phyloP scores from a whole-genome alignment of 2,888 invertebrate genomes.

The Xestoiulus laeticollis region DNA sequence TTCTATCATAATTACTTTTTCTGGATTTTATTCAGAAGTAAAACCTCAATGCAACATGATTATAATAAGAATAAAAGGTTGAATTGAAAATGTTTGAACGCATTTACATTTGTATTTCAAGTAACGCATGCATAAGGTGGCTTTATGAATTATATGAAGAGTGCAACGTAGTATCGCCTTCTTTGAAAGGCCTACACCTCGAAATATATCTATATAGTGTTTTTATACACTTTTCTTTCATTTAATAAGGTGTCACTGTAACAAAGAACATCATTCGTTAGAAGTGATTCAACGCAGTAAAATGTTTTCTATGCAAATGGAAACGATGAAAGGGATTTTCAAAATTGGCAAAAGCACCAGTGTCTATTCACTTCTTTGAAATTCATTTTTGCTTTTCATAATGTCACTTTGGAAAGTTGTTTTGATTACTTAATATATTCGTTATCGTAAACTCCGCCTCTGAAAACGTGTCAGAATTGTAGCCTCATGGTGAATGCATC shows the following conservation, averaged over 20 bases:
- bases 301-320: neutral
- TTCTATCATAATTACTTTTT: too few species aligned
- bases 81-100: too few species aligned
- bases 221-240: neutral
- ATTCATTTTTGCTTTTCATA: neutral
- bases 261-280: conserved; percentile 15
- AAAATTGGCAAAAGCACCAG: conserved; percentile 13
- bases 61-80: too few species aligned
- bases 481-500: neutral
- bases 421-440: neutral
- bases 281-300: neutral
- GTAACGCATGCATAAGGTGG: too few species aligned
- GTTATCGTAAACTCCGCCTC: neutral
- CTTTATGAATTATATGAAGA: too few species aligned
- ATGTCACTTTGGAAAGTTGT: neutral
- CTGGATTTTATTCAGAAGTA: too few species aligned
- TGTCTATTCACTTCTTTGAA: neutral
- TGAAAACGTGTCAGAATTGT: neutral
- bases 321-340: neutral
- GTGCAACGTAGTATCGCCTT: too few species aligned
- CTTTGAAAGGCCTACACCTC: too few species aligned
- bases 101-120: too few species aligned
- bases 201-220: neutral
- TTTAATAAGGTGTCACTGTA: conserved; percentile 10
- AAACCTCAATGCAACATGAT: too few species aligned